A percentile compares a stretch with the other conserved stretches of the same genome.
These are phyloP conservation scores for Cephus pulcher DNA, from an alignment of 2,888 invertebrate species.

Conservation along the genomic window DNA sequence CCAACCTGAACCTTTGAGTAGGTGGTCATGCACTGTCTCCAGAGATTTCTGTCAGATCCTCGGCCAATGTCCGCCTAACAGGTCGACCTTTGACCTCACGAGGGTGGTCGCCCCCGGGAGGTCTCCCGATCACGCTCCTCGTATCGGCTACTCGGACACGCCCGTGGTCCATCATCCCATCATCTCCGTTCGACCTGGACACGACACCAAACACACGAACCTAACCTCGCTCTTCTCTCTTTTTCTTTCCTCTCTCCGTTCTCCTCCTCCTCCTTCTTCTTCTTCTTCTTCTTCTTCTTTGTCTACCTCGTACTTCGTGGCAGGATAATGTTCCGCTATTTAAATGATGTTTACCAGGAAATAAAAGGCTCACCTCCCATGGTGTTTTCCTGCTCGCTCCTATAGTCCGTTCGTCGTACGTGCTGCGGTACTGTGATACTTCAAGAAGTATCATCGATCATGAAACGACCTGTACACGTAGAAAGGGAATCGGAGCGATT, in stretches of 20 bases:
- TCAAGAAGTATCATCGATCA: background rate
- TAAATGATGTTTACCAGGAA: slow-evolving; percentile 31
- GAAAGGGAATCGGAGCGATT: background rate
- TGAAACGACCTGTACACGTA: background rate
- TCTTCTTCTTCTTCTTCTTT: slow-evolving; percentile 1
- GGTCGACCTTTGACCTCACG: slow-evolving; percentile 64
- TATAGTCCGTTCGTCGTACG: background rate
- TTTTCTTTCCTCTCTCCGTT: background rate
- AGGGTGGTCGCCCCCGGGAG: slow-evolving; percentile 63
- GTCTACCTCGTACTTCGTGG: slow-evolving; percentile 11
- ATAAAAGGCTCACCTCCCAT: slow-evolving; percentile 27
- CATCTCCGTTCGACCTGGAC: slow-evolving; percentile 38
- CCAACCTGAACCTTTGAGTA: background rate
- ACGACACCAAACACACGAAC: slow-evolving; percentile 24
- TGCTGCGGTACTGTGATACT: background rate
- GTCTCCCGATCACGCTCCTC: slow-evolving; percentile 63
- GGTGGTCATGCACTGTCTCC: background rate
- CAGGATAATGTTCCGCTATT: slow-evolving; percentile 26
- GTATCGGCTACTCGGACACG: slow-evolving; percentile 61
- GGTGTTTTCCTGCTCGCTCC: background rate
- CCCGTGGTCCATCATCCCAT: slow-evolving; percentile 61
- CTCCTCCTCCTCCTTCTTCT: background rate
- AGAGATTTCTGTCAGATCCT: slow-evolving; percentile 4
- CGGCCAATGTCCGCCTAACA: slow-evolving; percentile 59
- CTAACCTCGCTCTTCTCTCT: slow-evolving; percentile 9